phyloP scores from a whole-genome alignment of 2,113 vertebrate species.

The Corydoras sp. region DNA sequence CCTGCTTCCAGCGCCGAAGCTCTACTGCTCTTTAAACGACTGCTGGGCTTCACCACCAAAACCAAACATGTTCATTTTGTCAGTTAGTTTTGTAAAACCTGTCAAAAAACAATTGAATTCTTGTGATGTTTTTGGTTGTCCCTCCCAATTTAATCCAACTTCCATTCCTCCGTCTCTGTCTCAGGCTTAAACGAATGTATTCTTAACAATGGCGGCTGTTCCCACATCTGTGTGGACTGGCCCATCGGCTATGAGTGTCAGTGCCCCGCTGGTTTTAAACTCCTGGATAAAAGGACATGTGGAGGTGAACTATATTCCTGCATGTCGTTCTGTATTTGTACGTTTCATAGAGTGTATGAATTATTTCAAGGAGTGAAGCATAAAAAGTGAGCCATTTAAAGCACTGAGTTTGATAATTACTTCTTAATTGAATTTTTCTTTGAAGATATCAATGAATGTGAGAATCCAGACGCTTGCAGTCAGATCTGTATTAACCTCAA shows the following conservation, averaged over 20 bases:
- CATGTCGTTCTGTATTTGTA: not conserved
- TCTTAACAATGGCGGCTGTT: conserved; percentile 91
- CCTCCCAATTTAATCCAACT: conserved; percentile 12
- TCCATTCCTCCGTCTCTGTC: too few relatives aligned
- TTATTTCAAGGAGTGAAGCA: too few relatives aligned
- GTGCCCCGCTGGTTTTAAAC: conserved; percentile 85
- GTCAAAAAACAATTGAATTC: too few relatives aligned
- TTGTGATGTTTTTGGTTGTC: too few relatives aligned
- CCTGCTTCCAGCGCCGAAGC: too few relatives aligned
- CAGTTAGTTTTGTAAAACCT: too few relatives aligned
- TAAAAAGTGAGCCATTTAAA: too few relatives aligned
- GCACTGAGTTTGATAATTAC: too few relatives aligned
- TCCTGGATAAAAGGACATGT: conserved; percentile 94
- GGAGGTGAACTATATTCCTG: conserved; percentile 72
- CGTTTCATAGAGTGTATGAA: too few relatives aligned
- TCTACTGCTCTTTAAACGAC: too few relatives aligned
- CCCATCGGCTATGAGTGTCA: conserved; percentile 90
- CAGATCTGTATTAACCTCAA: conserved; percentile 87
- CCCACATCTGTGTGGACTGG: conserved; percentile 88
- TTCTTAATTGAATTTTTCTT: conserved; percentile 41
- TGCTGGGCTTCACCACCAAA: too few relatives aligned
- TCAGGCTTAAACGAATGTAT: conserved; percentile 75
- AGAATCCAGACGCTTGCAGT: conserved; percentile 81
- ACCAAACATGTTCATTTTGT: too few relatives aligned
- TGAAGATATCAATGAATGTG: conserved; percentile 82